Percentiles rank a stretch among this genome's conserved stretches.
phyloP scores from a whole-genome alignment of 2,888 invertebrate species.

The Aromia moschata region DNA sequence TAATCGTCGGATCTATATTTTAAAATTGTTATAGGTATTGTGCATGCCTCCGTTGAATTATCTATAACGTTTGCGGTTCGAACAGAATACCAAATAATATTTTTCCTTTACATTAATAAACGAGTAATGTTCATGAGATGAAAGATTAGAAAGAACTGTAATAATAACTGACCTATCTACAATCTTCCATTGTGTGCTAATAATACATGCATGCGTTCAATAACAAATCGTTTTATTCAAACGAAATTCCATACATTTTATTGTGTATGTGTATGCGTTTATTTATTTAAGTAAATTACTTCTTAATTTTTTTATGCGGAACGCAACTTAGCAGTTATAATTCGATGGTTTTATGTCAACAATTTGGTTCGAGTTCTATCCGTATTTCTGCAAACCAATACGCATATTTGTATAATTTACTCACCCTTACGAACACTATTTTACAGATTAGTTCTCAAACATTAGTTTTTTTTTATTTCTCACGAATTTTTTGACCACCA shows the following conservation, averaged over 20 bases:
- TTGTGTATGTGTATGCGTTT: too few relatives aligned
- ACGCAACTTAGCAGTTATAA: too few relatives aligned
- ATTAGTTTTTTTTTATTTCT: too few relatives aligned
- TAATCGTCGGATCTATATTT: not conserved
- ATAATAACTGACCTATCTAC: conserved; percentile 14
- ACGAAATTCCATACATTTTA: conserved; percentile 12
- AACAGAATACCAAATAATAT: not conserved
- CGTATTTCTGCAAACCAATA: too few relatives aligned
- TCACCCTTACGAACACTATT: too few relatives aligned
- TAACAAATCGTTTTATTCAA: conserved; percentile 18
- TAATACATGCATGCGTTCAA: not conserved
- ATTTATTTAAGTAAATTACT: too few relatives aligned
- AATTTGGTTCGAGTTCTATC: too few relatives aligned
- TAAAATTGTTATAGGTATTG: not conserved
- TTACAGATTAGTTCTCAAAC: too few relatives aligned
- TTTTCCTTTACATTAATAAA: not conserved
- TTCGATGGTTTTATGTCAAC: too few relatives aligned
- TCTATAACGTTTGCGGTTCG: not conserved
- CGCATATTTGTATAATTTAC: too few relatives aligned
- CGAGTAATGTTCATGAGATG: not conserved
- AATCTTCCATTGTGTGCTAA: conserved; percentile 22
- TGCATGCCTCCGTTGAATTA: not conserved
- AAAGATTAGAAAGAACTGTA: not conserved
- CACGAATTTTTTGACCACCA: too few relatives aligned
- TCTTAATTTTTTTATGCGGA: too few relatives aligned